Percentiles rank a stretch among this genome's conserved stretches.
Conservation (phyloP, 2,888 invertebrate species). For the Tortrix viridana region DNA sequence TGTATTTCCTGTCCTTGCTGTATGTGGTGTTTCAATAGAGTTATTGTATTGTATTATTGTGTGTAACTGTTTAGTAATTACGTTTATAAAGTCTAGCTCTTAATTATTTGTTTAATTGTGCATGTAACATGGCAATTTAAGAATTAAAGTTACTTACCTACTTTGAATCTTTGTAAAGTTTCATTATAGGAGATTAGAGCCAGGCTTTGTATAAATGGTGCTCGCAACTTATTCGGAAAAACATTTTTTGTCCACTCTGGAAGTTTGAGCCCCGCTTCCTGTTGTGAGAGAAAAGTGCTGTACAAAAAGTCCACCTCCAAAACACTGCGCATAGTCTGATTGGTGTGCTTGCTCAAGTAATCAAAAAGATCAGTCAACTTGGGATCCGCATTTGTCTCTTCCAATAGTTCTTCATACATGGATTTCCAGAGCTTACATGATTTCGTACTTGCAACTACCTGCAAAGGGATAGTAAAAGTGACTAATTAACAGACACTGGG, state of each 20-base stretch:
- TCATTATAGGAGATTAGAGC: slow-evolving; percentile 88
- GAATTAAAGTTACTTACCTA: slow-evolving; percentile 78
- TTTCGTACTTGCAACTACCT: slow-evolving; percentile 75
- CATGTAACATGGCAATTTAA: too few species aligned
- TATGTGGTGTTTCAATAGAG: too few species aligned
- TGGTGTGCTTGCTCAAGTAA: slow-evolving; percentile 82
- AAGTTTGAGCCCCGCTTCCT: slow-evolving; percentile 86
- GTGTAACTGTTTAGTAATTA: too few species aligned
- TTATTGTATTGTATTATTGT: too few species aligned
- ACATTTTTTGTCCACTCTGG: slow-evolving; percentile 90
- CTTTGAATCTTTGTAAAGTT: slow-evolving; percentile 88
- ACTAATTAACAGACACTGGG: too few species aligned
- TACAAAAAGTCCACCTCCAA: slow-evolving; percentile 89
- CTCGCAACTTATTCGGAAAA: slow-evolving; percentile 87
- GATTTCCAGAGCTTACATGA: slow-evolving; percentile 65
- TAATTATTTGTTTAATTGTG: too few species aligned
- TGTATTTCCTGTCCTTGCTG: too few species aligned
- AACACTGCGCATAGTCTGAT: slow-evolving; percentile 79
- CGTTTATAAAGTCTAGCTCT: too few species aligned
- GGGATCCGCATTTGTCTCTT: slow-evolving; percentile 77
- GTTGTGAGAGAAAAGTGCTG: slow-evolving; percentile 86
- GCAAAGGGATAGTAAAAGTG: slow-evolving; percentile 39
- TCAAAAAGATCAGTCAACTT: slow-evolving; percentile 86
- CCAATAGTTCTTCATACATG: slow-evolving; percentile 77
- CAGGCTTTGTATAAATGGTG: slow-evolving; percentile 87